Percentiles rank a stretch among this genome's conserved stretches.
phyloP scores from a whole-genome alignment of 2,888 invertebrate genomes.

The Orchesellides sinensis region DNA sequence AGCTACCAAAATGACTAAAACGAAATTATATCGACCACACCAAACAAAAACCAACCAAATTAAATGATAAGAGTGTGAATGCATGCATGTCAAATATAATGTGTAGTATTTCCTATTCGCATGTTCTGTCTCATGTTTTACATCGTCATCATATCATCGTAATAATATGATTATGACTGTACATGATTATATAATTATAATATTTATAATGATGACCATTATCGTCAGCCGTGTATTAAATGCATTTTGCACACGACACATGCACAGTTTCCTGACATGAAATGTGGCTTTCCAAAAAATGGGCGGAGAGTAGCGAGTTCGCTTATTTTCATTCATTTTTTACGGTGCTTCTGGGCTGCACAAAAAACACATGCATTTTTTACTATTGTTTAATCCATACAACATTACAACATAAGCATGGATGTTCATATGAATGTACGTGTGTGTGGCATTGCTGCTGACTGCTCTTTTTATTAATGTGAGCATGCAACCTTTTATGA shows the following conservation, averaged over 20 bases:
- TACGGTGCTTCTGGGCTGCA: not conserved
- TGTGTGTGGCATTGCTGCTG: slow-evolving; percentile 8
- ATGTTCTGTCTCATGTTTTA: not conserved
- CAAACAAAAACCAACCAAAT: not conserved
- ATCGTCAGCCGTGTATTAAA: not conserved
- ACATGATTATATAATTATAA: not conserved
- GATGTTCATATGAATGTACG: not conserved
- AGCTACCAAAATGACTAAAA: not conserved
- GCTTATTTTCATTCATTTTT: not conserved
- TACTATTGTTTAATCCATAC: no score
- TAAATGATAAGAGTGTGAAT: no score
- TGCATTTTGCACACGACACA: not conserved
- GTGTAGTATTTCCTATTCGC: not conserved
- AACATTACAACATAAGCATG: not conserved
- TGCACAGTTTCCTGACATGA: slow-evolving; percentile 14
- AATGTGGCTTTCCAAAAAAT: slow-evolving; percentile 3
- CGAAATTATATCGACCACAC: not conserved
- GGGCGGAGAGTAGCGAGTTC: slow-evolving; percentile 28
- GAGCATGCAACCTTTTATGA: slow-evolving; percentile 50
- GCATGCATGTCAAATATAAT: slow-evolving; percentile 9
- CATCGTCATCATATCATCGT: not conserved
- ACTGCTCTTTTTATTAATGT: slow-evolving; percentile 27
- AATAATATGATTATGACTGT: not conserved
- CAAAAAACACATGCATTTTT: no score
- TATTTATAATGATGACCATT: no score